phyloP scores from a whole-genome alignment of 2,113 vertebrate genomes.

The Perognathus longimembris region DNA sequence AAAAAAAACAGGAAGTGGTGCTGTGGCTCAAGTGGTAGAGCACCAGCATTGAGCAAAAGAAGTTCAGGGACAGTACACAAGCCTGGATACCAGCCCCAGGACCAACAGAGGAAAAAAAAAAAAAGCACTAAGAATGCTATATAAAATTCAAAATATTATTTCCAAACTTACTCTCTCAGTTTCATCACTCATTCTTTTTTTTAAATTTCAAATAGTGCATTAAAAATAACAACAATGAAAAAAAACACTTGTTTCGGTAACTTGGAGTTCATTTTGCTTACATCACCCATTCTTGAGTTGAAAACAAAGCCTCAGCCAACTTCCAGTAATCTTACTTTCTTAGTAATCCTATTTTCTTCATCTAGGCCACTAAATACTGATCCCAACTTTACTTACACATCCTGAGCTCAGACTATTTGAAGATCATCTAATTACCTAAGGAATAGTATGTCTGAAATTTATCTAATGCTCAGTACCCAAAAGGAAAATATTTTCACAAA shows the following conservation, averaged over 20 bases:
- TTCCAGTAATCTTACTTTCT: neutral
- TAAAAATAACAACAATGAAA: too few relatives aligned
- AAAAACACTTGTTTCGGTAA: too few relatives aligned
- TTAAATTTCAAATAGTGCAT: too few relatives aligned
- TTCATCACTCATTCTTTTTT: too few relatives aligned
- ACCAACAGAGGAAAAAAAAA: neutral
- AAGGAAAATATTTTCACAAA: conserved; percentile 55
- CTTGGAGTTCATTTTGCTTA: too few relatives aligned
- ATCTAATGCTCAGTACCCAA: conserved; percentile 34
- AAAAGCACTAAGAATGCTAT: neutral
- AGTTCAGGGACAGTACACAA: too few relatives aligned
- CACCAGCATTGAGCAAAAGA: too few relatives aligned
- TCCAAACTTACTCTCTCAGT: neutral
- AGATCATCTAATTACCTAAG: conserved; percentile 39
- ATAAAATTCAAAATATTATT: neutral
- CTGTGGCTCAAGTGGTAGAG: too few relatives aligned
- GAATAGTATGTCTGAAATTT: conserved; percentile 53
- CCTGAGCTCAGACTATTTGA: neutral
- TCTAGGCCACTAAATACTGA: neutral
- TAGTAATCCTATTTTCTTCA: conserved; percentile 1
- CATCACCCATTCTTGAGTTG: neutral
- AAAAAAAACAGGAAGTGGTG: too few relatives aligned
- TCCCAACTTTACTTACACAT: neutral
- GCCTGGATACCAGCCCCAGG: too few relatives aligned
- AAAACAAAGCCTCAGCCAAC: conserved; percentile 49